A percentile compares a stretch with the other conserved stretches of the same genome.
phyloP scores from a whole-genome alignment of 2,113 vertebrate species.

The Zeus faber region DNA sequence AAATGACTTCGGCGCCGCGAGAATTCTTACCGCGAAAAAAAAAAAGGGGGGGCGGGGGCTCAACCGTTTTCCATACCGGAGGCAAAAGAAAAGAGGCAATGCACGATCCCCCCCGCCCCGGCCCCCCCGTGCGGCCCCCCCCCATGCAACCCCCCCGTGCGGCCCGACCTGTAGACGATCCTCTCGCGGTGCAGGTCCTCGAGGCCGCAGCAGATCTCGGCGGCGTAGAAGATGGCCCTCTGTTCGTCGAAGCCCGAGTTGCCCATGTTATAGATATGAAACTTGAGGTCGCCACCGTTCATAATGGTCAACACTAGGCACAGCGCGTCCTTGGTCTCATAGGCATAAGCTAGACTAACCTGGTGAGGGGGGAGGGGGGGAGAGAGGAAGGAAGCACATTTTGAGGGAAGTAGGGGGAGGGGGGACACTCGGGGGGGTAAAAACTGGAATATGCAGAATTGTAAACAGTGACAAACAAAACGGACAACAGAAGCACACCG shows the following conservation, averaged over 20 bases:
- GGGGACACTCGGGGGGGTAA: slow-evolving; percentile 16
- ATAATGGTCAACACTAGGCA: slow-evolving; percentile 93
- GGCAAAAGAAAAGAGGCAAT: too few relatives aligned
- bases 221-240: slow-evolving; percentile 89
- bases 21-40: too few relatives aligned
- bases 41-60: too few relatives aligned
- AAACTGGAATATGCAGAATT: background rate
- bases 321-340: slow-evolving; percentile 84
- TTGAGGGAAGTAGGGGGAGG: background rate
- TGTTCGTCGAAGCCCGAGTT: slow-evolving; percentile 87
- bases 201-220: slow-evolving; percentile 89
- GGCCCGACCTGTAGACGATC: slow-evolving; percentile 87
- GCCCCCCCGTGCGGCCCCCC: background rate
- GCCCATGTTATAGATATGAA: slow-evolving; percentile 93
- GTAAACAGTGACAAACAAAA: background rate
- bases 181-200: slow-evolving; percentile 89
- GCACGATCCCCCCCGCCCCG: background rate
- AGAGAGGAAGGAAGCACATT: slow-evolving; percentile 16
- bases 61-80: background rate
- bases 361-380: slow-evolving; percentile 52
- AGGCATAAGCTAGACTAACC: slow-evolving; percentile 87
- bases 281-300: slow-evolving; percentile 93
- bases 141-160: background rate
- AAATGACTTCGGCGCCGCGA: too few relatives aligned
- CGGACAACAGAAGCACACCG: too few relatives aligned